Evolutionary conservation across 2,797 vertebrate species (phyloP).

Genomic region (Sebastes cheni): DNA sequence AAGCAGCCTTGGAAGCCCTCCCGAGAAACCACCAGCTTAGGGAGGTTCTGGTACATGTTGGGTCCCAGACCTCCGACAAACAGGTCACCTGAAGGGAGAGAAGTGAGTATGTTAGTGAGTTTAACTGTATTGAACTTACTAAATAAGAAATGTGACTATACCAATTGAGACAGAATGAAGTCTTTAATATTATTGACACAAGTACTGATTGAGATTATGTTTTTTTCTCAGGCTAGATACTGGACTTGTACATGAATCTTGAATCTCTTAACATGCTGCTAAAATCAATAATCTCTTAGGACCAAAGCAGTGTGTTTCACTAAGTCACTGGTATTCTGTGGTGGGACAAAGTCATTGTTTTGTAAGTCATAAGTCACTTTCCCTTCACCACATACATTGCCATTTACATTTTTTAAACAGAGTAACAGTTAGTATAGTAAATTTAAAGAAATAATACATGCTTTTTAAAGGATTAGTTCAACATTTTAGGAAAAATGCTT

Average conservation of each 20-base stretch:
- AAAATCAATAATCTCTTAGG: background rate
- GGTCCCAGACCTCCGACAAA: conserved; percentile 94
- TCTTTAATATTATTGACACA: background rate
- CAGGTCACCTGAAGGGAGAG: conserved; percentile 86
- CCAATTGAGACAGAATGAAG: background rate
- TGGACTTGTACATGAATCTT: background rate
- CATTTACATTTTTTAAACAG: background rate
- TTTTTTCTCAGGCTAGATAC: background rate
- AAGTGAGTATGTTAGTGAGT: background rate
- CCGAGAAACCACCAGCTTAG: conserved; percentile 94
- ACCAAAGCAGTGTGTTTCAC: background rate
- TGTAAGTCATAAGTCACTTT: background rate
- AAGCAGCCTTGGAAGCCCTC: conserved; percentile 98
- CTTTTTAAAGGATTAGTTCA: background rate
- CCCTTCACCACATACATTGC: background rate
- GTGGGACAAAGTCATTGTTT: background rate
- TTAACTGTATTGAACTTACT: background rate
- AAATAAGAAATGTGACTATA: background rate
- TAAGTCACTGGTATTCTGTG: background rate
- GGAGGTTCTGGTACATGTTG: conserved; percentile 95
- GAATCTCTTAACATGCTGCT: background rate
- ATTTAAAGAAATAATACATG: background rate
- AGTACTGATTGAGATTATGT: background rate
- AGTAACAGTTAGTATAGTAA: background rate
- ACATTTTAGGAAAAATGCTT: background rate